A percentile compares a stretch with the other conserved stretches of the same genome.
Conservation (phyloP, 1,140 invertebrate genomes). For the Drosophila funebris region DNA sequence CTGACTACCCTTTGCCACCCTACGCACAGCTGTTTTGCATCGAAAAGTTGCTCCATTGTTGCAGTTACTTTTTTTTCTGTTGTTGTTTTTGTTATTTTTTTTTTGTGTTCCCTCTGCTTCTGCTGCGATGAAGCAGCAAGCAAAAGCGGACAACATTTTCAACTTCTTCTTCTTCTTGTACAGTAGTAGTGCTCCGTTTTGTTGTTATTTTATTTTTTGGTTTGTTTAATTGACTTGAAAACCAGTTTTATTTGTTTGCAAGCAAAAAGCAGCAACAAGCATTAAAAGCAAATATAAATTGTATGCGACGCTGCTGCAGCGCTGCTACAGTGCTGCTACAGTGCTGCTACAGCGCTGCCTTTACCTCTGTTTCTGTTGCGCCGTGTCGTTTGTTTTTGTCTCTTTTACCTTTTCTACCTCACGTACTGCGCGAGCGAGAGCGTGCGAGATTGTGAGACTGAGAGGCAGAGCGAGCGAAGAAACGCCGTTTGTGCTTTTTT, state of each 20-base stretch:
- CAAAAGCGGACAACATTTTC: slow-evolving; percentile 17
- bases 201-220: slow-evolving; percentile 51
- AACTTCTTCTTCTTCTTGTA: not conserved
- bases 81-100: not conserved
- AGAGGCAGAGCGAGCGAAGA: not conserved
- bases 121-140: slow-evolving; percentile 11
- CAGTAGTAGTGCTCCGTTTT: slow-evolving; percentile 38
- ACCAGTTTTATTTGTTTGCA: slow-evolving; percentile 78
- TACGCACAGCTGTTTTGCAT: slow-evolving; percentile 42
- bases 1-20: not conserved
- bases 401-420: slow-evolving; percentile 37
- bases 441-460: not conserved
- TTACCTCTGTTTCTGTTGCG: slow-evolving; percentile 10
- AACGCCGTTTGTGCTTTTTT: slow-evolving; percentile 28
- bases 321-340: not conserved
- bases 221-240: slow-evolving; percentile 77
- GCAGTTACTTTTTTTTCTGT: slow-evolving; percentile 17
- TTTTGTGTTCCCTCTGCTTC: not conserved
- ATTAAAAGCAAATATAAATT: slow-evolving; percentile 79
- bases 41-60: slow-evolving; percentile 42
- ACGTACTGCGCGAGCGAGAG: slow-evolving; percentile 8
- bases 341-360: slow-evolving; percentile 7
- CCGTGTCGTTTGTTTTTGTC: slow-evolving; percentile 4
- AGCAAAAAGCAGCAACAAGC: slow-evolving; percentile 65
- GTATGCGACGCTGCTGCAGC: slow-evolving; percentile 49